Evolutionary conservation across 35 echinoderm and acorn worm genomes (phyloP), one percentile per base, ranked within the genome.

Genomic region (Lytechinus pictus): DNA sequence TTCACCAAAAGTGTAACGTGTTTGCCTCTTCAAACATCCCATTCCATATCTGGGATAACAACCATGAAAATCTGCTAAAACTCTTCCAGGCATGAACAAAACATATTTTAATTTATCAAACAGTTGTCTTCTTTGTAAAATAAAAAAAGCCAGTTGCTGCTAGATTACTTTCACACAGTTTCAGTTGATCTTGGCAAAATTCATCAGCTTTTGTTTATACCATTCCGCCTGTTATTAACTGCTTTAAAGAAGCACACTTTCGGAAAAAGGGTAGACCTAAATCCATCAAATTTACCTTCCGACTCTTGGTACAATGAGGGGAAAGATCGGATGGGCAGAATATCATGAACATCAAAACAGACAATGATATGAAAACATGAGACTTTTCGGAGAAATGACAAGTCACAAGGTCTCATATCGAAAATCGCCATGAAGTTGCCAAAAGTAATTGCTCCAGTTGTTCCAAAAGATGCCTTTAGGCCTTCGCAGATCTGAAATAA

Each of bases 311-410:
- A 79, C 14, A 79, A 44, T 44, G 33, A 44, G 9, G 56, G 56
- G 56, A 58, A 11, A 58, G 56, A 58, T 11, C 56, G 56, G 56
- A 58, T 58, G 56, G 56, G 8, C 19, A 79, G 4, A 79, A 24
- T 24, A 24, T 24, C 4, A 79, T 79, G 66, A 79, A 6, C 21
- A 24, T 58, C 56, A 58, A 58, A 58, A n/a, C n/a, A 24, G 66
- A 79, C 66, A 79, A 79, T 79, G 19, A 79, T 16, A 24, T 79
- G 66, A 79, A 79, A 79, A 79, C 66, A 10, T 79, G 66, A 24
- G 66, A 79, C 66, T 79, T 79, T 79, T 79, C 66, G 66, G 16
- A 79, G 66, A 79, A 79, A 79, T 79, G 66, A 79, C 66, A 79
- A 16, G 66, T 24, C 16, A 79, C 66, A 16, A 79, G 66, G 66